Conservation (phyloP, 2,113 vertebrate genomes). For the Apistogramma diplotaenia region DNA sequence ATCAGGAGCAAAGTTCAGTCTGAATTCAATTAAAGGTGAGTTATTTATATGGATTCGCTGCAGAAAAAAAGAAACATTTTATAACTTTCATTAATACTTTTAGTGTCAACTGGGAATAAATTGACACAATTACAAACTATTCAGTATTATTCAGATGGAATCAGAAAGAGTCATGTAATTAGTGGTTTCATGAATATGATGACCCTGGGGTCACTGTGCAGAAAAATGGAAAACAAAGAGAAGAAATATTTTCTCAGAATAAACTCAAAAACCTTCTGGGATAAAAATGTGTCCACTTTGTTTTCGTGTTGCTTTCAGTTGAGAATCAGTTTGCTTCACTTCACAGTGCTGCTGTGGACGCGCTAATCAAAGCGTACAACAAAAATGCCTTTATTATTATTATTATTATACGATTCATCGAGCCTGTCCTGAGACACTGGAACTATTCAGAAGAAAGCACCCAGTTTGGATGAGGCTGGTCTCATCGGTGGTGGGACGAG, state of each 20-base stretch:
- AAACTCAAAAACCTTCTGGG: neutral
- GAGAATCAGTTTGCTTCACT: neutral
- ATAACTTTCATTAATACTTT: too few relatives aligned
- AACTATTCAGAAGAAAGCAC: neutral
- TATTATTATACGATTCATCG: neutral
- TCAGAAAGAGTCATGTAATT: neutral
- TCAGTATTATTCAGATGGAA: neutral
- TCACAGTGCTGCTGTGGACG: too few relatives aligned
- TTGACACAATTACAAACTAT: neutral
- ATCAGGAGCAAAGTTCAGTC: neutral
- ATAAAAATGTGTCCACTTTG: fast-evolving
- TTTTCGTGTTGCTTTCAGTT: neutral
- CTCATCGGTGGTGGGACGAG: neutral
- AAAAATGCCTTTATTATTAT: too few relatives aligned
- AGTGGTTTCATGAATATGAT: neutral
- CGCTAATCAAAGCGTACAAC: too few relatives aligned
- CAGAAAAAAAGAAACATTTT: too few relatives aligned
- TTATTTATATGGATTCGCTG: too few relatives aligned
- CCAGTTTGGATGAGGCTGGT: neutral
- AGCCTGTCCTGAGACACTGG: neutral
- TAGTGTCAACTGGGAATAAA: neutral
- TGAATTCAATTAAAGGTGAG: neutral
- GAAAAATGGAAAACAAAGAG: neutral
- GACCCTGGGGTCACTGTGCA: neutral
- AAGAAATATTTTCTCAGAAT: neutral